A percentile compares a stretch with the other conserved stretches of the same genome.
Conservation (phyloP, 1,140 invertebrate species). For the Drosophila setifemur region DNA sequence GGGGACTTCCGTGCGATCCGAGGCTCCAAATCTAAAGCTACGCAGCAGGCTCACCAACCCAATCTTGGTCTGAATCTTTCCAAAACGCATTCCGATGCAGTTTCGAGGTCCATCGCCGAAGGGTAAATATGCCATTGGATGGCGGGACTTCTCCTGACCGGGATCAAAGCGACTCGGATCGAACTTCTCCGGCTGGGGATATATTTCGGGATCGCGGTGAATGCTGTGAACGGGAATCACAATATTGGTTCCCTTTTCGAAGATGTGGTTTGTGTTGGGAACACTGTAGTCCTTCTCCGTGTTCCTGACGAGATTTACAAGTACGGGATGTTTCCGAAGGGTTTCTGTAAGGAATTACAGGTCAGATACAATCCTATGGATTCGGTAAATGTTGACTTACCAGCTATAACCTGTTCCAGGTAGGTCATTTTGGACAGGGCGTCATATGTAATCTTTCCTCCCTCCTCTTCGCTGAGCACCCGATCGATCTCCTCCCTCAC, state of each 20-base stretch:
- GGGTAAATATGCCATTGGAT: constrained; percentile 85
- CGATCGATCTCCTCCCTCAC: constrained; percentile 83
- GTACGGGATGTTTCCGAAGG: constrained; percentile 83
- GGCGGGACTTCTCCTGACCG: constrained; percentile 82
- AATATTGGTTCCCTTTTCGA: constrained; percentile 84
- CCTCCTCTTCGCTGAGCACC: constrained; percentile 25
- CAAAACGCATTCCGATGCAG: constrained; percentile 86
- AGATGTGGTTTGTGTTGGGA: constrained; percentile 80
- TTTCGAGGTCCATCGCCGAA: constrained; percentile 88
- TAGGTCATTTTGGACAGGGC: constrained; percentile 72
- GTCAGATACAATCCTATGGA: background rate
- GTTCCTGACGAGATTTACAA: constrained; percentile 81
- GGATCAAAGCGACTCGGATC: constrained; percentile 85
- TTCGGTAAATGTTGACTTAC: constrained; percentile 40
- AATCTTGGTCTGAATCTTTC: constrained; percentile 83
- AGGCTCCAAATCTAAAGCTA: constrained; percentile 73
- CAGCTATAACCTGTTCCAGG: constrained; percentile 74
- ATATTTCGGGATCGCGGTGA: constrained; percentile 84
- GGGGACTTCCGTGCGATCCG: constrained; percentile 43
- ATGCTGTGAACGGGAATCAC: constrained; percentile 85
- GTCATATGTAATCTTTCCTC: constrained; percentile 71
- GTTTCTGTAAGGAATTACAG: constrained; percentile 54
- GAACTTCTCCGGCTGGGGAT: constrained; percentile 84
- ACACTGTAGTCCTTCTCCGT: constrained; percentile 83
- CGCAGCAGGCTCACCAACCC: constrained; percentile 82